Percentiles rank a stretch among this genome's conserved stretches.
These are phyloP conservation scores for Orgyia antiqua DNA, from an alignment of 2,888 invertebrate genomes.

Conservation along the genomic window DNA sequence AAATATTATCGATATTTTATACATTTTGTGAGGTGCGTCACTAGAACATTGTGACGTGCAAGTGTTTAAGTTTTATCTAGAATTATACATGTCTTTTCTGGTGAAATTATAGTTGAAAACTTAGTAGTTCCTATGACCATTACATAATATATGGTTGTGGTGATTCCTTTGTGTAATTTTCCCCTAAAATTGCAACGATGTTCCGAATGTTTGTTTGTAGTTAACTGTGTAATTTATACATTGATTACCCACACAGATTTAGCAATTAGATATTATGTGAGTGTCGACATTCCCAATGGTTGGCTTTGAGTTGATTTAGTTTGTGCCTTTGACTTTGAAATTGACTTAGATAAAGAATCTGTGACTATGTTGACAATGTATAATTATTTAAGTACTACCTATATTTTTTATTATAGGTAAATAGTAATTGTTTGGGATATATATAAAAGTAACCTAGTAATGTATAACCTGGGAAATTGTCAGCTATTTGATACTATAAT, in stretches of 20 bases:
- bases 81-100: conserved; percentile 25
- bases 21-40: conserved; percentile 36
- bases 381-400: background rate
- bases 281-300: too few relatives aligned
- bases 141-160: conserved; percentile 29
- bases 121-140: conserved; percentile 27
- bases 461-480: background rate
- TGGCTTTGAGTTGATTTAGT: too few relatives aligned
- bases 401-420: conserved; percentile 2
- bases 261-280: conserved; percentile 37
- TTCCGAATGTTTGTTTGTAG: conserved; percentile 16
- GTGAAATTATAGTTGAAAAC: conserved; percentile 27
- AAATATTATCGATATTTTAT: conserved; percentile 42
- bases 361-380: conserved; percentile 15
- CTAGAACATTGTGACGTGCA: conserved; percentile 28
- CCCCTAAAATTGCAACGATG: conserved; percentile 23
- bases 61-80: conserved; percentile 27
- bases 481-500: background rate
- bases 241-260: conserved; percentile 40
- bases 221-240: conserved; percentile 17
- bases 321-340: conserved; percentile 22
- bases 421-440: conserved; percentile 21
- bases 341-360: conserved; percentile 12
- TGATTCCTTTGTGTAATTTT: conserved; percentile 23
- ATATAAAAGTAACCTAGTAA: too few relatives aligned